Conservation (phyloP, 1,140 invertebrate genomes). For the Drosophila hydei region DNA sequence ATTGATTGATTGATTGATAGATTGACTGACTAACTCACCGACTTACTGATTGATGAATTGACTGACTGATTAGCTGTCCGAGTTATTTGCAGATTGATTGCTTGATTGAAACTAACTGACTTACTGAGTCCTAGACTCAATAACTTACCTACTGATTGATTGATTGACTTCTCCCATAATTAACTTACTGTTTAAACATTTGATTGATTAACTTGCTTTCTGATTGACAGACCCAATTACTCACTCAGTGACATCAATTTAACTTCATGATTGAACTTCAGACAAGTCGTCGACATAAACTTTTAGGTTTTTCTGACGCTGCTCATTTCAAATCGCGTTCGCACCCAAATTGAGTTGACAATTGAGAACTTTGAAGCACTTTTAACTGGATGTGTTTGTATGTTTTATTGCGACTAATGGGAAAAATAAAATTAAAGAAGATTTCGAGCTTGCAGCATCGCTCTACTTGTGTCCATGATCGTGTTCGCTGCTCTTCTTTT, state of each 20-base stretch:
- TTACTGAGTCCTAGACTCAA: no score
- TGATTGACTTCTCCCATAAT: background rate
- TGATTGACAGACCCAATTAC: background rate
- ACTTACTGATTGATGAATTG: background rate
- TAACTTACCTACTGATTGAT: no score
- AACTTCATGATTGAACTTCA: no score
- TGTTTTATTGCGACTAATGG: conserved; percentile 35
- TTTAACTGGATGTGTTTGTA: conserved; percentile 17
- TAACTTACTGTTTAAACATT: no score
- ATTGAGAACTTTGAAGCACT: background rate
- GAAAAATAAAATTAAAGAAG: background rate
- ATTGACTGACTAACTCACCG: background rate
- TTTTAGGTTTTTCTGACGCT: background rate
- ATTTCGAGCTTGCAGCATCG: background rate
- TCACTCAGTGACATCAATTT: background rate
- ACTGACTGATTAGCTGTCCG: no score
- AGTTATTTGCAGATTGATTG: no score
- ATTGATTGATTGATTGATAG: background rate
- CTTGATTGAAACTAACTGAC: no score
- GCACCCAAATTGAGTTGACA: background rate
- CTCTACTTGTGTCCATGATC: conserved; percentile 57
- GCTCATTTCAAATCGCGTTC: background rate
- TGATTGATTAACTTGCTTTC: background rate
- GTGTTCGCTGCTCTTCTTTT: conserved; percentile 71
- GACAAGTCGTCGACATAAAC: no score